A percentile compares a stretch with the other conserved stretches of the same genome.
These are phyloP conservation scores for Pachyrhynchus sulphureomaculatus DNA, from an alignment of 1,140 invertebrate species.

Conservation along the genomic window DNA sequence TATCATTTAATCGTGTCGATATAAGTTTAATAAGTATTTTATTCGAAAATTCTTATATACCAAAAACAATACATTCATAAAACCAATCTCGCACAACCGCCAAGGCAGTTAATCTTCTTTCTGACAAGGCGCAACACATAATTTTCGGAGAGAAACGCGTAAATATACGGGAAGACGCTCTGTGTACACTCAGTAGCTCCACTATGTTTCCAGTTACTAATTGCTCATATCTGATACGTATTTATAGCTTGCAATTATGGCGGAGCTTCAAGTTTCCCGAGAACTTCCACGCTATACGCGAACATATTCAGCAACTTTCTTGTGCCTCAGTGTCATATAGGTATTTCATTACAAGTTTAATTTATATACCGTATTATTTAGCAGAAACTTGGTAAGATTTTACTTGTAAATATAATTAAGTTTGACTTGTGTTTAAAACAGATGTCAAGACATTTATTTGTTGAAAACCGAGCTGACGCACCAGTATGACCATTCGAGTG, in stretches of 20 bases:
- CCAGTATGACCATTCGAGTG: no score
- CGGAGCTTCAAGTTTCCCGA: conserved; percentile 42
- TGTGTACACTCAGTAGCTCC: conserved; percentile 20
- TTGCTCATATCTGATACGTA: conserved; percentile 48
- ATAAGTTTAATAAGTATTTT: no score
- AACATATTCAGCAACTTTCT: conserved; percentile 45
- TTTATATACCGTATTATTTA: conserved; percentile 46
- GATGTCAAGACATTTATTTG: no score
- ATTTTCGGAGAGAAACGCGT: conserved; percentile 17
- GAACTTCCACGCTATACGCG: conserved; percentile 41
- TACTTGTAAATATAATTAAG: conserved; percentile 1
- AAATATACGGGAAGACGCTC: conserved; percentile 32
- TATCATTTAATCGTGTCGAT: no score
- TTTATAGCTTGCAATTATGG: conserved; percentile 47
- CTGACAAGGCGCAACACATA: conserved; percentile 23
- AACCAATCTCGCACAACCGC: no score
- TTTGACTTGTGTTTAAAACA: no score
- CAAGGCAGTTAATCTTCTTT: neutral
- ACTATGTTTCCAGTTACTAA: conserved; percentile 40
- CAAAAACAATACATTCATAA: no score
- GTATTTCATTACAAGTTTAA: conserved; percentile 48
- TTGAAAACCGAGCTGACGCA: no score
- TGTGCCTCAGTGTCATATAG: conserved; percentile 45
- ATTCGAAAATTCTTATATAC: no score
- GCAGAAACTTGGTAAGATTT: conserved; percentile 40